Conservation (phyloP, 2,888 invertebrate genomes). For the Noctua comes region DNA sequence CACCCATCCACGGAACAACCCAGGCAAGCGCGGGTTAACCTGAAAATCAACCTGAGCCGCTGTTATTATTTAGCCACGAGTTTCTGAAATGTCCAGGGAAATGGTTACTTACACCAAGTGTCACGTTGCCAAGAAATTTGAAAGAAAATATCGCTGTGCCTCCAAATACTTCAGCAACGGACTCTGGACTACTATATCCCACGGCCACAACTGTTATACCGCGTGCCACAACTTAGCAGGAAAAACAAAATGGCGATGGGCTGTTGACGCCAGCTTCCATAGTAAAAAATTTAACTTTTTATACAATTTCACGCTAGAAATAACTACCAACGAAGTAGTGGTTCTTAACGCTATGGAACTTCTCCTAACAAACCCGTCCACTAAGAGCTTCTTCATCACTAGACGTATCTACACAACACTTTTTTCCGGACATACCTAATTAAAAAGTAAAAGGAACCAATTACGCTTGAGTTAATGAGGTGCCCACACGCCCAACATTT, state of each 20-base stretch:
- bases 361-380: not conserved
- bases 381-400: not conserved
- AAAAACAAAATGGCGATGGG: not conserved
- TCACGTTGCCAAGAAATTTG: not conserved
- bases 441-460: slow-evolving; percentile 7
- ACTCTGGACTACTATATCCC: not conserved
- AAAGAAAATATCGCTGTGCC: not conserved
- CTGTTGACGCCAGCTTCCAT: not conserved
- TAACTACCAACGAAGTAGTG: not conserved
- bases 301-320: not conserved
- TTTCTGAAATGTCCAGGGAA: too few relatives aligned
- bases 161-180: not conserved
- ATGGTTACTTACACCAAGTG: not conserved
- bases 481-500: not conserved
- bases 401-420: not conserved
- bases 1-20: too few relatives aligned
- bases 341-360: not conserved
- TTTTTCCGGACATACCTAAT: not conserved
- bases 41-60: too few relatives aligned
- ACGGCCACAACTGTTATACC: not conserved
- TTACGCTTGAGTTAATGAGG: slow-evolving; percentile 14
- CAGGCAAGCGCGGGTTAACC: too few relatives aligned
- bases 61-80: too few relatives aligned
- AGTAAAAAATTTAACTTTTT: not conserved
- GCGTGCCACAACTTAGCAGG: not conserved